phyloP scores from a whole-genome alignment of 2,888 invertebrate species.

The Drosophila barbarae region DNA sequence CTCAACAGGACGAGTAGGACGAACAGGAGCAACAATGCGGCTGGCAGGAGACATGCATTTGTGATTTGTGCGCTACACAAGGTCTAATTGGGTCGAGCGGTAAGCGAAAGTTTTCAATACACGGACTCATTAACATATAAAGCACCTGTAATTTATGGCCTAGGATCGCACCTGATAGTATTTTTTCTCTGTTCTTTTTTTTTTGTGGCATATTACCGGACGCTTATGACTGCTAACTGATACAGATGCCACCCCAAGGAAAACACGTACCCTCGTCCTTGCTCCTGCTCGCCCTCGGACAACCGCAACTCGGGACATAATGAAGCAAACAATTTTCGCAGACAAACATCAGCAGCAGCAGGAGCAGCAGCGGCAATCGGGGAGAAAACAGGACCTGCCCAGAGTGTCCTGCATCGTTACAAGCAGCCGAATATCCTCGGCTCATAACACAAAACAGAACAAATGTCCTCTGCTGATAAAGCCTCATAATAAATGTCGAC shows the following conservation, averaged over 20 bases:
- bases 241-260: slow-evolving; percentile 74
- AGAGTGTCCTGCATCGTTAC: slow-evolving; percentile 43
- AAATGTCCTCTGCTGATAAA: slow-evolving; percentile 79
- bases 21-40: slow-evolving; percentile 24
- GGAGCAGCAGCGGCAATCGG: not conserved
- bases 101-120: slow-evolving; percentile 27
- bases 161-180: slow-evolving; percentile 5
- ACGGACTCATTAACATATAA: slow-evolving; percentile 40
- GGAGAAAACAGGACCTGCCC: slow-evolving; percentile 3
- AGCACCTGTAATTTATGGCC: slow-evolving; percentile 34
- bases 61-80: not conserved
- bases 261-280: slow-evolving; percentile 39
- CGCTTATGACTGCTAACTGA: slow-evolving; percentile 64
- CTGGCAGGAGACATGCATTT: slow-evolving; percentile 29
- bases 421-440: slow-evolving; percentile 68
- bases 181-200: slow-evolving; percentile 22
- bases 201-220: slow-evolving; percentile 67
- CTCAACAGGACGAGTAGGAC: slow-evolving; percentile 31
- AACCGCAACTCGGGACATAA: slow-evolving; percentile 43
- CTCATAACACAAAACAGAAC: slow-evolving; percentile 71
- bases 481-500: slow-evolving; percentile 80
- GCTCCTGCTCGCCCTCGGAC: slow-evolving; percentile 1
- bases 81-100: slow-evolving; percentile 14
- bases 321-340: slow-evolving; percentile 57
- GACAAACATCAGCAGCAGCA: slow-evolving; percentile 22